Evolutionary conservation across 2,113 vertebrate genomes (phyloP).

Genomic region (Canis aureus): DNA sequence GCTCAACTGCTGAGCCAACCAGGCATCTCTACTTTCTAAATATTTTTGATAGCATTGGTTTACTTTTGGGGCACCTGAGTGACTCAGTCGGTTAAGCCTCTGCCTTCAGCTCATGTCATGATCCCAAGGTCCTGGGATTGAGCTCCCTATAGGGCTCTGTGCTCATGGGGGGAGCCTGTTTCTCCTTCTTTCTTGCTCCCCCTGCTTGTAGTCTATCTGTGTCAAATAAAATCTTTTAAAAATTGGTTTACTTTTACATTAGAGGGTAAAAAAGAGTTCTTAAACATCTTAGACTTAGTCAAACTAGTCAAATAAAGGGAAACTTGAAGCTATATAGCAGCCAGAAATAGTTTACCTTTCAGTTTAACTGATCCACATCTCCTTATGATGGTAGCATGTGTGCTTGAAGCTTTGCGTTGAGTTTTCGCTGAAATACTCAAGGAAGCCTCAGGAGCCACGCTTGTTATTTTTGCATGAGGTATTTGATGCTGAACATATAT

Average conservation of each 20-base stretch:
- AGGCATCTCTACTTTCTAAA: too few relatives aligned
- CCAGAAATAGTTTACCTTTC: constrained; percentile 58
- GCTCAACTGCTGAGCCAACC: too few relatives aligned
- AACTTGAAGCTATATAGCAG: constrained; percentile 57
- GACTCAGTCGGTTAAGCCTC: too few relatives aligned
- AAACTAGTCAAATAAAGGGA: constrained; percentile 54
- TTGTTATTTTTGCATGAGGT: constrained; percentile 81
- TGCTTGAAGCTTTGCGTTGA: constrained; percentile 45
- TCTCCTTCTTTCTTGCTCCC: too few relatives aligned
- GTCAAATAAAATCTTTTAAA: background rate
- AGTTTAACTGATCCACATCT: constrained; percentile 63
- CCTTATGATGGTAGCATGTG: constrained; percentile 65
- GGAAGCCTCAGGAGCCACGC: constrained; percentile 57
- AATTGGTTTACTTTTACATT: constrained; percentile 60
- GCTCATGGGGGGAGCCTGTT: too few relatives aligned
- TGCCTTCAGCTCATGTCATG: too few relatives aligned
- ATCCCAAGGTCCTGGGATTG: too few relatives aligned
- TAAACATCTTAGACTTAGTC: constrained; percentile 55
- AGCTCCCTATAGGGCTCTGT: too few relatives aligned
- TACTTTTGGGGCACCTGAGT: too few relatives aligned
- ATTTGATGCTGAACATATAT: constrained; percentile 82
- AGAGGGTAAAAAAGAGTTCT: background rate
- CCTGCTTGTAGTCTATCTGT: too few relatives aligned
- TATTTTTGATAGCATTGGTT: too few relatives aligned
- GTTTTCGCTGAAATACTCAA: constrained; percentile 76